Evolutionary conservation across 2,888 invertebrate species (phyloP).

Genomic region (Tuberolachnus salignus): DNA sequence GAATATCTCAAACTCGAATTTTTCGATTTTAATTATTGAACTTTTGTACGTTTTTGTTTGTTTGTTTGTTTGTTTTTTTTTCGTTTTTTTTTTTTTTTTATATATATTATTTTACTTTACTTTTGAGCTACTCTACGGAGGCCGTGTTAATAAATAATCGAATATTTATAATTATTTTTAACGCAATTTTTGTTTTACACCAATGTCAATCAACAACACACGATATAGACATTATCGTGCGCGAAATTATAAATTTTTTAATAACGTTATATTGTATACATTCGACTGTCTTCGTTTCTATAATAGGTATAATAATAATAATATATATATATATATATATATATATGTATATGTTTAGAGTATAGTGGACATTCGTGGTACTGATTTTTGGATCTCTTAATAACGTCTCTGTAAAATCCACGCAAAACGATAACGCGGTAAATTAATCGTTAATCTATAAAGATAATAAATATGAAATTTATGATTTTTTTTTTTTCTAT

Average conservation of each 20-base stretch:
- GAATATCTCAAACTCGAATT: not conserved
- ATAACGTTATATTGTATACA: conserved; percentile 8
- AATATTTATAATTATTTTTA: conserved; percentile 27
- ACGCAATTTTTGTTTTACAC: conserved; percentile 1
- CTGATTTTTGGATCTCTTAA: conserved; percentile 53
- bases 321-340: too few species aligned
- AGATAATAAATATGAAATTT: too few species aligned
- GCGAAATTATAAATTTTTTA: conserved; percentile 18
- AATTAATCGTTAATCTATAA: not conserved
- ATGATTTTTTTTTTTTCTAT: too few species aligned
- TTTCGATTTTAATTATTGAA: not conserved
- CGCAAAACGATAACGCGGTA: not conserved
- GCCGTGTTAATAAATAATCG: conserved; percentile 9
- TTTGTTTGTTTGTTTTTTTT: conserved; percentile 10
- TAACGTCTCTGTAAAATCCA: conserved; percentile 31
- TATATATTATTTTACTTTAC: too few species aligned
- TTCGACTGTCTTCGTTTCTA: conserved; percentile 46
- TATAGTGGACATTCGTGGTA: conserved; percentile 46
- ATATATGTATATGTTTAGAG: too few species aligned
- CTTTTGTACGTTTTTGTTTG: not conserved
- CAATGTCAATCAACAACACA: conserved; percentile 49
- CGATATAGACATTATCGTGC: too few species aligned
- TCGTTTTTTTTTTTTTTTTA: conserved; percentile 22
- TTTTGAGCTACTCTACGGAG: not conserved
- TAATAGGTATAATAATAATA: not conserved